Conservation (phyloP, 2,888 invertebrate genomes). For the Drosophila rellima region DNA sequence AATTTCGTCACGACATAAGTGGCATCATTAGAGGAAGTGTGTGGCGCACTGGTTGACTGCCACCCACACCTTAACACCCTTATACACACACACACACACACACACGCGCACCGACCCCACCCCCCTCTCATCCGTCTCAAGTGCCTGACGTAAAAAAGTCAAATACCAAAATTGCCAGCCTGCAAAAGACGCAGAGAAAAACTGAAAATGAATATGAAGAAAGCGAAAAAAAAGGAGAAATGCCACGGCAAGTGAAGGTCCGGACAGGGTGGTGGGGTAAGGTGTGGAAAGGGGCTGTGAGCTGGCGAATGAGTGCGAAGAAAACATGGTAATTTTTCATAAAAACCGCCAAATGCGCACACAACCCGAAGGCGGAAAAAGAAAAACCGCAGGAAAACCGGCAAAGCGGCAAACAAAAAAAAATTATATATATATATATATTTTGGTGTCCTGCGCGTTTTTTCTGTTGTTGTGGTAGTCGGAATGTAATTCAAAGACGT, state of each 20-base stretch:
- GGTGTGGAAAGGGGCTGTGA: background rate
- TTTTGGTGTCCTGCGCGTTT: conserved; percentile 68
- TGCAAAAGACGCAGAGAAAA: conserved; percentile 29
- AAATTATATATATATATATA: conserved; percentile 16
- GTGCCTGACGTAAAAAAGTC: conserved; percentile 78
- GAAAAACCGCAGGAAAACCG: conserved; percentile 56
- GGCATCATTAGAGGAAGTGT: conserved; percentile 78
- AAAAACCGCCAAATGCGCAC: conserved; percentile 81
- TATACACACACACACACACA: conserved; percentile 10
- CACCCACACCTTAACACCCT: conserved; percentile 27
- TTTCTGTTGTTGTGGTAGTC: conserved; percentile 43
- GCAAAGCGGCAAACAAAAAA: conserved; percentile 53
- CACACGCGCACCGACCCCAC: conserved; percentile 10
- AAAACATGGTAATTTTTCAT: conserved; percentile 81
- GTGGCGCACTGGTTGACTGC: conserved; percentile 62
- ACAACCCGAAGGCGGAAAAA: conserved; percentile 68
- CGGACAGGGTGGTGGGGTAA: too few species aligned
- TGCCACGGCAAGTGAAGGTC: conserved; percentile 47
- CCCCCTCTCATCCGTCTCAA: conserved; percentile 61
- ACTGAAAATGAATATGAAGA: conserved; percentile 24
- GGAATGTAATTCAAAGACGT: conserved; percentile 71
- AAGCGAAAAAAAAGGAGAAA: conserved; percentile 38
- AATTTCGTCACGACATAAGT: conserved; percentile 82
- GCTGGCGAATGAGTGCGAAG: conserved; percentile 74
- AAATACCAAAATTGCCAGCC: conserved; percentile 76